phyloP scores from a whole-genome alignment of 2,797 vertebrate species.

The Chelmon rostratus region DNA sequence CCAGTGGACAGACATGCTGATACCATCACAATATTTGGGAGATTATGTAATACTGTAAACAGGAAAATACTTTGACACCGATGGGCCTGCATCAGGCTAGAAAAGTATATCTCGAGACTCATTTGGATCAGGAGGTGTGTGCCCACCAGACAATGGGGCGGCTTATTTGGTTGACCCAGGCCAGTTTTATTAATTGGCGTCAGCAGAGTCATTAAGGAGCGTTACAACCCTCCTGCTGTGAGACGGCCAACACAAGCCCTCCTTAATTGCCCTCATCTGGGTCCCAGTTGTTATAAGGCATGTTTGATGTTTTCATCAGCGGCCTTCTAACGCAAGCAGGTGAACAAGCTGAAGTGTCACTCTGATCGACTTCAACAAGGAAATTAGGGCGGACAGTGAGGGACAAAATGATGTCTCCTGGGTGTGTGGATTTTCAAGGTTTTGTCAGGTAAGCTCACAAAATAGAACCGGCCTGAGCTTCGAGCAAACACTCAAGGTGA shows the following conservation, averaged over 20 bases:
- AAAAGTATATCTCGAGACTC: too few species aligned
- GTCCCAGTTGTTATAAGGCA: conserved; percentile 24
- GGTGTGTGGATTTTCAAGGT: conserved; percentile 6
- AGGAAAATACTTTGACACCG: too few species aligned
- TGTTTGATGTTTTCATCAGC: conserved; percentile 57
- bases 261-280: conserved; percentile 55
- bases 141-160: neutral
- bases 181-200: conserved; percentile 36
- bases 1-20: too few species aligned
- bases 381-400: conserved; percentile 21
- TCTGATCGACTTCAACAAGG: conserved; percentile 16
- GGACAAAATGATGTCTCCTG: conserved; percentile 6
- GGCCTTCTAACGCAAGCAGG: conserved; percentile 20
- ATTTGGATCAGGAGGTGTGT: too few species aligned
- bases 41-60: too few species aligned
- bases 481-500: neutral
- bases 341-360: conserved; percentile 38
- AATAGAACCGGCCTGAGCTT: neutral
- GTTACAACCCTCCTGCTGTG: conserved; percentile 29
- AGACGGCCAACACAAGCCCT: neutral
- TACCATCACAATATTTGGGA: too few species aligned
- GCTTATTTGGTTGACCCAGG: conserved; percentile 34
- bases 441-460: conserved; percentile 12
- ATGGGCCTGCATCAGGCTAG: too few species aligned
- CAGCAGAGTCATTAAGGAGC: conserved; percentile 56